phyloP scores from a whole-genome alignment of 2,113 vertebrate genomes.

The Gymnogyps californianus region DNA sequence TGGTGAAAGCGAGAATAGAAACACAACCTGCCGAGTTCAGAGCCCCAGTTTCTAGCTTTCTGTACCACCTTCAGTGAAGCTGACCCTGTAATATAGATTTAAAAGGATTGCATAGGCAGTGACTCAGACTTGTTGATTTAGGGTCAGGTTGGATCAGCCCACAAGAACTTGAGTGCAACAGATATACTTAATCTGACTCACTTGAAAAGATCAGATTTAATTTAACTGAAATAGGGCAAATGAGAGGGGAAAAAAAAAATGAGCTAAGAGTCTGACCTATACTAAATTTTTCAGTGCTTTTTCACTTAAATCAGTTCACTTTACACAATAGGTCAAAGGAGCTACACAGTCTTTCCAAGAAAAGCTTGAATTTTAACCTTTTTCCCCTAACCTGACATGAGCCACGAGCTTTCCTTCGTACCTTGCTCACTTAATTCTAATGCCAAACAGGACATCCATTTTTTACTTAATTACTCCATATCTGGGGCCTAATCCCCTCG shows the following conservation, averaged over 20 bases:
- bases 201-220: background rate
- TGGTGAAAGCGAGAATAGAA: background rate
- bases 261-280: background rate
- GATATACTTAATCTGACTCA: background rate
- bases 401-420: background rate
- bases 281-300: background rate
- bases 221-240: background rate
- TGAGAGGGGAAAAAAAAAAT: background rate
- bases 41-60: background rate
- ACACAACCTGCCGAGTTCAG: background rate
- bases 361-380: background rate
- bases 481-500: conserved; percentile 20
- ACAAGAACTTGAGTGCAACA: background rate
- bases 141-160: background rate
- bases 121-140: conserved; percentile 50
- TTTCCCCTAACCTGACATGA: background rate
- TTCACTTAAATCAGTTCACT: background rate
- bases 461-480: conserved; percentile 41
- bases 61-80: background rate
- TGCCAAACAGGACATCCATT: background rate
- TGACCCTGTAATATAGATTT: background rate
- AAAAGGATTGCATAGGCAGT: background rate
- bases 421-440: background rate
- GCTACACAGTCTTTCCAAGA: background rate
- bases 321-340: conserved; percentile 19